Conservation (phyloP, 2,888 invertebrate genomes). For the Oxycera nigricornis region DNA sequence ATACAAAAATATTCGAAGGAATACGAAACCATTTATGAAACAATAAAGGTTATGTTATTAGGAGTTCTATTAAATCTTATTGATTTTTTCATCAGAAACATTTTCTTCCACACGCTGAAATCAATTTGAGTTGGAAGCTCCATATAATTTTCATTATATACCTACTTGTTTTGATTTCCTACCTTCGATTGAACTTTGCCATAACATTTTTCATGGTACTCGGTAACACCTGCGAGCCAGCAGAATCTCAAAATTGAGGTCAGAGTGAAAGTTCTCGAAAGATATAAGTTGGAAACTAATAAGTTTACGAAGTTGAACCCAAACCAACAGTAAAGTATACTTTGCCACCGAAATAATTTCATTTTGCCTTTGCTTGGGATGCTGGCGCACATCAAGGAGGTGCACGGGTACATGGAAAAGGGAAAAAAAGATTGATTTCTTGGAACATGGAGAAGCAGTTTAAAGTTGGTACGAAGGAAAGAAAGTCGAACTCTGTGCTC, state of each 20-base stretch:
- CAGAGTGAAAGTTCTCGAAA: neutral
- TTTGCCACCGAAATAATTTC: neutral
- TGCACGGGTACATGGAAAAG: neutral
- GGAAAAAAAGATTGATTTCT: neutral
- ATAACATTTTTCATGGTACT: neutral
- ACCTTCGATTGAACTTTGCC: too few relatives aligned
- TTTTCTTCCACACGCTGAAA: neutral
- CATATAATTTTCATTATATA: neutral
- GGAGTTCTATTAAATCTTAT: too few relatives aligned
- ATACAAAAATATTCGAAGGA: too few relatives aligned
- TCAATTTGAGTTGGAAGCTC: neutral
- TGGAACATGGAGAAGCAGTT: neutral
- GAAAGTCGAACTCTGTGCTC: neutral
- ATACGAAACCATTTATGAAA: too few relatives aligned
- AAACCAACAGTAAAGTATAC: neutral
- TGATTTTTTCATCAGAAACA: too few relatives aligned
- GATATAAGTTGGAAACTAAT: constrained; percentile 13
- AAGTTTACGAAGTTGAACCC: constrained; percentile 4
- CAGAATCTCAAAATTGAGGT: neutral
- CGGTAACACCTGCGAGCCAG: neutral
- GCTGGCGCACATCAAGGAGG: neutral
- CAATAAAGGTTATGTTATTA: too few relatives aligned
- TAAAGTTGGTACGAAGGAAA: neutral
- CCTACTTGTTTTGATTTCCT: too few relatives aligned
- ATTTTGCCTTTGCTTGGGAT: neutral